These are phyloP conservation scores for Tetramorium alpestre DNA, from an alignment of 1,140 invertebrate species.

Conservation along the genomic window DNA sequence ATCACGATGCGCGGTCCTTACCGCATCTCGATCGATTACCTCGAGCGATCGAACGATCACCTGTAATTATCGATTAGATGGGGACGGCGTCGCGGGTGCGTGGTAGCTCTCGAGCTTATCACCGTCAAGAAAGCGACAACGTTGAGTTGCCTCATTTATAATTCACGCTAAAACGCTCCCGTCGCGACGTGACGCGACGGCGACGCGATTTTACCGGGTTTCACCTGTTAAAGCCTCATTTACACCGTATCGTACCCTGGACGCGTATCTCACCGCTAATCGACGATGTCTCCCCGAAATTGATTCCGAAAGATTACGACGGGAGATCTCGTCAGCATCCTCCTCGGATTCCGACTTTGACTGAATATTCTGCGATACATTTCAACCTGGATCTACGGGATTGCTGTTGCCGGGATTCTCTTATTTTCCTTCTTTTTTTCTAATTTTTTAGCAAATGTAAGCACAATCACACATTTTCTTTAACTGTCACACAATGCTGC, in stretches of 20 bases:
- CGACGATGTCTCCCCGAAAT: conserved; percentile 11
- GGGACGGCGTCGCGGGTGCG: background rate
- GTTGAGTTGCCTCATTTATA: conserved; percentile 64
- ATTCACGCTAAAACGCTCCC: conserved; percentile 61
- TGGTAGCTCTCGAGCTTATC: conserved; percentile 22
- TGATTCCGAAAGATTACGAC: conserved; percentile 5
- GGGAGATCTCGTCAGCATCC: background rate
- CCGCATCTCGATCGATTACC: conserved; percentile 33
- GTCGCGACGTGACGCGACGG: conserved; percentile 10
- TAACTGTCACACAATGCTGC: background rate
- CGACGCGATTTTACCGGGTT: conserved; percentile 58
- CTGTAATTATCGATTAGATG: conserved; percentile 62
- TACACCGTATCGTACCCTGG: conserved; percentile 5
- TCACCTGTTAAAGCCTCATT: conserved; percentile 58
- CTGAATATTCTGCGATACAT: conserved; percentile 7
- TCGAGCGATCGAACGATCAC: conserved; percentile 38
- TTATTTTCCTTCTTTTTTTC: no score
- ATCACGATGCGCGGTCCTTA: background rate
- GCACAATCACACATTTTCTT: background rate
- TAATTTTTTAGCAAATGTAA: background rate
- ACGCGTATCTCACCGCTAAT: background rate
- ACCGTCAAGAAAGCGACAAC: conserved; percentile 48
- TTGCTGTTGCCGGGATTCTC: background rate
- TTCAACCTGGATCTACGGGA: background rate
- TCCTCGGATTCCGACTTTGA: background rate